Percentiles rank a stretch among this genome's conserved stretches.
phyloP scores from a whole-genome alignment of 2,113 vertebrate genomes.

The Trinectes maculatus region DNA sequence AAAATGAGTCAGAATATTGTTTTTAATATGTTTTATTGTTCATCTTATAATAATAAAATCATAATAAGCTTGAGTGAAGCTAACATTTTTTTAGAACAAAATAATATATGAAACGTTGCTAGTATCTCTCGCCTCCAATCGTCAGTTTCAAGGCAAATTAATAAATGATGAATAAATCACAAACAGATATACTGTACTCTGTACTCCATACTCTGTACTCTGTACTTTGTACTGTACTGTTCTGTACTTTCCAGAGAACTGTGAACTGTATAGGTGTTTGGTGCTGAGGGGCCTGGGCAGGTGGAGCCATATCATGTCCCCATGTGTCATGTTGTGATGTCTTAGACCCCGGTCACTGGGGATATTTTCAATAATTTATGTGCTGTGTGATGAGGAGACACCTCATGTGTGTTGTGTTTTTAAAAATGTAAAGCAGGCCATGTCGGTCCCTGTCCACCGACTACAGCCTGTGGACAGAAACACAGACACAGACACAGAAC shows the following conservation, averaged over 20 bases:
- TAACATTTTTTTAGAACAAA: neutral
- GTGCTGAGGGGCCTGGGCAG: conserved; percentile 28
- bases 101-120: neutral
- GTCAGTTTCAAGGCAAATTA: conserved; percentile 52
- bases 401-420: conserved; percentile 67
- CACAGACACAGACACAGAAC: conserved; percentile 34
- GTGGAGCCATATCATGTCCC: conserved; percentile 39
- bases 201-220: too few relatives aligned
- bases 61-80: too few relatives aligned
- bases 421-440: conserved; percentile 78
- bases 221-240: too few relatives aligned
- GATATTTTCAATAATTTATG: conserved; percentile 79
- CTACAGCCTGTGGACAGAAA: conserved; percentile 30
- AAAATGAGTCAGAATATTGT: too few relatives aligned
- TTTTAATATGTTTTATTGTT: too few relatives aligned
- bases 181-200: conserved; percentile 42
- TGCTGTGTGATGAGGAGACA: conserved; percentile 56
- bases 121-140: conserved; percentile 53
- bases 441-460: conserved; percentile 48
- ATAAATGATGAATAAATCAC: conserved; percentile 75
- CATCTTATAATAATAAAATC: too few relatives aligned
- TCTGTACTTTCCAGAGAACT: conserved; percentile 60
- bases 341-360: conserved; percentile 60
- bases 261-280: conserved; percentile 29
- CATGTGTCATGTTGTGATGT: conserved; percentile 46